phyloP scores from a whole-genome alignment of 2,113 vertebrate species.

The Pollimyrus isidori region DNA sequence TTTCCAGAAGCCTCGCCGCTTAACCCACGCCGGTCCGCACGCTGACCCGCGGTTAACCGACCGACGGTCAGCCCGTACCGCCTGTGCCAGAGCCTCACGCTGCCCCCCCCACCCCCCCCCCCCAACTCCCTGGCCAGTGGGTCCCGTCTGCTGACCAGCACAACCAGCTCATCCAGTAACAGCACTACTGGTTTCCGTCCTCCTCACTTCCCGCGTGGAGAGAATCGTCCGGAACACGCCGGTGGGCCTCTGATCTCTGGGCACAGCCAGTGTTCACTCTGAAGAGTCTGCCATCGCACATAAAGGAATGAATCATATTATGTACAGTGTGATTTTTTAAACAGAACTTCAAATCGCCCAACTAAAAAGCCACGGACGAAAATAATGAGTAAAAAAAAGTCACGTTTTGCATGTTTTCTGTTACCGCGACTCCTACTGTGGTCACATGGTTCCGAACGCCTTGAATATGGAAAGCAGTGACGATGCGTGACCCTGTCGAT shows the following conservation, averaged over 20 bases:
- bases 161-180: slow-evolving; percentile 89
- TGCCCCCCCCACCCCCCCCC: slow-evolving; percentile 85
- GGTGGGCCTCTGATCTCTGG: not conserved
- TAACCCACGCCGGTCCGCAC: not conserved
- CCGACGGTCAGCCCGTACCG: not conserved
- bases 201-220: slow-evolving; percentile 96
- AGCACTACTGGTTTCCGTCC: slow-evolving; percentile 77
- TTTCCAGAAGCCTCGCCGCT: not conserved
- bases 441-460: not conserved
- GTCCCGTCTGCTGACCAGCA: slow-evolving; percentile 92
- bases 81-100: slow-evolving; percentile 35
- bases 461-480: not conserved
- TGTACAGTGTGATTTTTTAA: not conserved
- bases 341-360: not conserved
- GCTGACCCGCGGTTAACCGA: not conserved
- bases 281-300: not conserved
- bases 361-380: not conserved
- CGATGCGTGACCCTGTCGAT: not conserved
- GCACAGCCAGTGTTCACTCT: not conserved
- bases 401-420: not conserved
- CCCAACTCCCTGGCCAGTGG: slow-evolving; percentile 88
- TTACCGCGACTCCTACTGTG: not conserved
- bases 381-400: not conserved
- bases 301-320: not conserved
- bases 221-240: not conserved